These are phyloP conservation scores for Ischnura elegans DNA, from an alignment of 2,888 invertebrate genomes.

Conservation along the genomic window DNA sequence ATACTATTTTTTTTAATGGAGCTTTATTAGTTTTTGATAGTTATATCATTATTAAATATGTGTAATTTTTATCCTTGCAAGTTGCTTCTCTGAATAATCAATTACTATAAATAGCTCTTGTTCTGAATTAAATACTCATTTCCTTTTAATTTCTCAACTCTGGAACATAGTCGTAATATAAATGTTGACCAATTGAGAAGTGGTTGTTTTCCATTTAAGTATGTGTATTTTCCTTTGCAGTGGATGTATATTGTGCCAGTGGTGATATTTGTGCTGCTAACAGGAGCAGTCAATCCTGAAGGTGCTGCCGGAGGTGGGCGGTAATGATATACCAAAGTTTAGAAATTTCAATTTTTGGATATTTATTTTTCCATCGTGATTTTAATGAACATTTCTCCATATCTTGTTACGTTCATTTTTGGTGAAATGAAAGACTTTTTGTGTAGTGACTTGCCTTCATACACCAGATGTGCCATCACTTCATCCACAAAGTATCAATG, in stretches of 20 bases:
- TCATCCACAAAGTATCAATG: not conserved
- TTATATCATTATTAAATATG: no score
- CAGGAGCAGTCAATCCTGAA: slow-evolving; percentile 92
- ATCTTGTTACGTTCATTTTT: not conserved
- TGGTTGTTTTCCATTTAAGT: not conserved
- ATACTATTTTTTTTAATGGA: no score
- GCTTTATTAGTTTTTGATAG: no score
- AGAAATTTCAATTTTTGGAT: slow-evolving; percentile 39
- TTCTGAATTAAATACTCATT: no score
- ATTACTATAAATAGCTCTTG: no score
- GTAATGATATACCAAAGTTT: slow-evolving; percentile 74
- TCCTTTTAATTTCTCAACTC: no score
- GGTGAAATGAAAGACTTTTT: not conserved
- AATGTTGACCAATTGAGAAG: no score
- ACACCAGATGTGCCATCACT: not conserved
- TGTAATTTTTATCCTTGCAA: no score
- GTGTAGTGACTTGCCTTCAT: not conserved
- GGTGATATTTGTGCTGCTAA: slow-evolving; percentile 92
- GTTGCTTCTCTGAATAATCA: no score
- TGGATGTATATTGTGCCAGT: slow-evolving; percentile 99
- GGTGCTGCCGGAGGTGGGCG: slow-evolving; percentile 77
- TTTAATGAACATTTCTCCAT: not conserved
- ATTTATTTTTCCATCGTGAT: slow-evolving; percentile 28
- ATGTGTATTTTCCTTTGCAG: slow-evolving; percentile 82
- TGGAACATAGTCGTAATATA: no score